Base-by-base conservation (phyloP, 2,113 vertebrate genomes). In the Progne subis region DNA sequence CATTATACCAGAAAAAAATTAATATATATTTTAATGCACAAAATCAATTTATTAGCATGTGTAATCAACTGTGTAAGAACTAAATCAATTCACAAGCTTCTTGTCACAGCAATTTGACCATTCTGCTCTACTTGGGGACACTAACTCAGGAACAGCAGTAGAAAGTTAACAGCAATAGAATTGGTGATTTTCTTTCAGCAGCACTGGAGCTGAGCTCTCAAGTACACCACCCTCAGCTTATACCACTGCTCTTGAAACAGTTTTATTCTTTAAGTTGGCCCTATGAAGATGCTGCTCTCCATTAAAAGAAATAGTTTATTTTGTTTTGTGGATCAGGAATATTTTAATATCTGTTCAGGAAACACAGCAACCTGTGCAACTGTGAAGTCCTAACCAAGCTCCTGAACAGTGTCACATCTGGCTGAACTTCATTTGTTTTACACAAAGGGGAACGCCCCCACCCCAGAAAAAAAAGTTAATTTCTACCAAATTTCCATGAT, bases 51-150 rank as follows among this genome's bases (percentile, higher is more conserved):
- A 95, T 92, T 89, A 91, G 61, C 26, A 13, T 44, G 56, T 55
- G n/a, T 61, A 96, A 96, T 92, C 93, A 94, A 79, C 78, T 85
- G 75, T 83, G 49, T 63, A 90, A 79, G 80, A 93, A 84, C 29
- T 46, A 88, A 95, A 96, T 93, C 79, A 81, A 81, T 81, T 78
- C 85, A 86, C 57, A 94, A 53, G 88, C 52, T 88, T 83, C 87
- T 69, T 82, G 39, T 86, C 92, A 81, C 43, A 68, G 79, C 52
- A 86, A 68, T 88, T 82, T 90, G 85, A 78, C 76, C 64, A 93
- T 56, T 67, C 56, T 90, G 71, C 52, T 64, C 47, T 82, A 49
- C 15, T 50, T 61, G 28, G 34, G 26, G 74, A 67, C 56, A 64
- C 14, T 65, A 59, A 86, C 32, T 39, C 52, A 79, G 47, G 64